A percentile compares a stretch with the other conserved stretches of the same genome.
Evolutionary conservation across 2,113 vertebrate genomes (phyloP).

Genomic region (Sorex fumeus): DNA sequence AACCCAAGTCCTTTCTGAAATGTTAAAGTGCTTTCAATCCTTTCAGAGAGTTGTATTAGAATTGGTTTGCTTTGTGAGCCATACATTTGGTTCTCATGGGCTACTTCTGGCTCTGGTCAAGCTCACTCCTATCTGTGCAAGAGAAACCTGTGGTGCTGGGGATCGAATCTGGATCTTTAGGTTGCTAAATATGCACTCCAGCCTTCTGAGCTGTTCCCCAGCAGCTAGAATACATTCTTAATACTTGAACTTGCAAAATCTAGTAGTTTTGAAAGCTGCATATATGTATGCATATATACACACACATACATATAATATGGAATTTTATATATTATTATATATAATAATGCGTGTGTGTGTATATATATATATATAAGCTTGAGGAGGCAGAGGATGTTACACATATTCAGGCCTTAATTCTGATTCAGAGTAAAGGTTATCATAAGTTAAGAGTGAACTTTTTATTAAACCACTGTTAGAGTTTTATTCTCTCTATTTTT

Average conservation of each 20-base stretch:
- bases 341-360: too few relatives aligned
- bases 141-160: neutral
- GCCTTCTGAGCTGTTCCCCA: neutral
- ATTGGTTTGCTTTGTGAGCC: too few relatives aligned
- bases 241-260: neutral
- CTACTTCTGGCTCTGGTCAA: too few relatives aligned
- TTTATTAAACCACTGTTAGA: conserved; percentile 34
- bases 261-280: conserved; percentile 43
- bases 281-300: neutral
- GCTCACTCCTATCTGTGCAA: neutral
- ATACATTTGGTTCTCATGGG: too few relatives aligned
- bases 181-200: neutral
- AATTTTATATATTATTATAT: too few relatives aligned
- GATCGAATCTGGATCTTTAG: neutral
- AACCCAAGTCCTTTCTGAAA: neutral
- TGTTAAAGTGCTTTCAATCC: neutral
- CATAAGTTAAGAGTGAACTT: neutral
- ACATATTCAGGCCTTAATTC: conserved; percentile 40
- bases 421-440: conserved; percentile 29
- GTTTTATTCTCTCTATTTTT: conserved; percentile 29
- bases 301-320: too few relatives aligned
- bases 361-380: neutral
- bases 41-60: conserved; percentile 25
- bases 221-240: conserved; percentile 8
- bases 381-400: neutral